Base-by-base conservation (phyloP, 2,113 vertebrate genomes). In the Oncorhynchus nerka region DNA sequence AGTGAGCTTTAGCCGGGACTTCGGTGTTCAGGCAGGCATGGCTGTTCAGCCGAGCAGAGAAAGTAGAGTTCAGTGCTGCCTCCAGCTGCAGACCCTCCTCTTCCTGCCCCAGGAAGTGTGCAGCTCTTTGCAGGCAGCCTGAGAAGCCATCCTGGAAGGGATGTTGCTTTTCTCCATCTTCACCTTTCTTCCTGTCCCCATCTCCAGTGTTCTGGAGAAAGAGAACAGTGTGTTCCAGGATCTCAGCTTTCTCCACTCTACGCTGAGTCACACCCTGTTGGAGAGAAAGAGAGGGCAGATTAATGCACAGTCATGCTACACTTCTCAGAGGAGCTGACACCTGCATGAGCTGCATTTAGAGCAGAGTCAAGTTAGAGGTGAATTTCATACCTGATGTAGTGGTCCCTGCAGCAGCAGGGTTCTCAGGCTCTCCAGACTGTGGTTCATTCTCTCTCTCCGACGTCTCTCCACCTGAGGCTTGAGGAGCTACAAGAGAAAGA, bases 401-500 rank as follows among this genome's bases (percentile, higher is more conserved):
- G 91, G 87, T 30, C 73, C 83, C 32, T 93, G 88, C 2, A 94
- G 77, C 61, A 96, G 84, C 45, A 95, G 87, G 61, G 85, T 80
- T 73, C 93, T 91, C 30, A 96, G 85, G 45, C 85, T 92, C 19
- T 95, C 94, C 81, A 96, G 86, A 88, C 94, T 96, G 76, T 89
- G 91, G 80, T 95, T 95, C 86, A 96, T 95, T 83, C 94, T 91
- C 79, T 95, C 94, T 39, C 95, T 90, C 4, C 94, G 91, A 45
- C 93, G 92, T 78, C 92, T 94, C 84, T 96, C 95, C 68, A 95
- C 89, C 3, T 94, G 90, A 79, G 94, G 95, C 85, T 96, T 96
- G 80, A 95, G 89, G 82, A 92, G 90, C 94, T 96, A 77, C 9
- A 61, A 68, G 66, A 68, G 34, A 79, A 28, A 68, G 3, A 49